Conservation (phyloP, 2,888 invertebrate genomes). For the Notodonta ziczac region DNA sequence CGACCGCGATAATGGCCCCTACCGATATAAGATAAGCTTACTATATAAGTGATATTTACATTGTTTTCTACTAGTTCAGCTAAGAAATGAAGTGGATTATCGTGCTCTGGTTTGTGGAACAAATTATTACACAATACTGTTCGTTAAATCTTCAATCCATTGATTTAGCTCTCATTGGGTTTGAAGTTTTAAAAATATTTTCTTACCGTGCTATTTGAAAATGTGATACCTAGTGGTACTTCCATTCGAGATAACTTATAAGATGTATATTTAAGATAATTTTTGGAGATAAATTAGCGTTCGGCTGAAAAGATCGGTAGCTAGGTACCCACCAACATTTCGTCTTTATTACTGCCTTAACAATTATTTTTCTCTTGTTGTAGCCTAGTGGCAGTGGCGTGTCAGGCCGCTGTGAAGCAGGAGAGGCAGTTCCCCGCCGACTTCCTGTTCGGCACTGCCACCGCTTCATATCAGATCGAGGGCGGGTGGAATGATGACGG, state of each 20-base stretch:
- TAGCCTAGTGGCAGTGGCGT: slow-evolving; percentile 27
- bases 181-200: no score
- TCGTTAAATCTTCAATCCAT: no score
- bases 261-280: no score
- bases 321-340: no score
- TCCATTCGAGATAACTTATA: no score
- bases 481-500: slow-evolving; percentile 59
- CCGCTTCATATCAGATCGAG: slow-evolving; percentile 60
- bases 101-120: neutral
- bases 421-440: slow-evolving; percentile 52
- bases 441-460: slow-evolving; percentile 58
- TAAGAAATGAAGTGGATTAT: neutral
- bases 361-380: neutral
- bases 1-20: neutral
- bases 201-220: no score
- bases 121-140: neutral
- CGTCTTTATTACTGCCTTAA: no score
- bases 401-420: slow-evolving; percentile 22
- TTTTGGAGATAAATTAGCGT: no score
- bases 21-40: neutral
- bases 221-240: no score
- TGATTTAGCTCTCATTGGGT: no score
- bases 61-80: neutral
- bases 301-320: no score
- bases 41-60: slow-evolving; percentile 2